phyloP scores from a whole-genome alignment of 2,113 vertebrate species.

The Typhlomys cinereus region DNA sequence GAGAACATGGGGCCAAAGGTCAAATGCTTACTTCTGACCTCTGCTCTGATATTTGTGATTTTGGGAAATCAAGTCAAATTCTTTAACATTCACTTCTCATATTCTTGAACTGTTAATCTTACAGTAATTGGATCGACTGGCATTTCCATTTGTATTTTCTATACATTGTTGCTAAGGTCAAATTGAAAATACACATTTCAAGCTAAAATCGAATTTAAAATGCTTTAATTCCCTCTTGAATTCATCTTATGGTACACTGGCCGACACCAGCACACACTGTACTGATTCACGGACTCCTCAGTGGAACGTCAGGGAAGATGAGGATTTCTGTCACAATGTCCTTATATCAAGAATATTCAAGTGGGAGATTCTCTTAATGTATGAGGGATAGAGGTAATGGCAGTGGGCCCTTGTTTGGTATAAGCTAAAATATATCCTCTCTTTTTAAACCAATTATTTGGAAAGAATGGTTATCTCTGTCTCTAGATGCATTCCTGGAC shows the following conservation, averaged over 20 bases:
- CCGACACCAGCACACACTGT: neutral
- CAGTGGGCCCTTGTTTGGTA: neutral
- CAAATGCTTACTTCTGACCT: neutral
- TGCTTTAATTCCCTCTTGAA: neutral
- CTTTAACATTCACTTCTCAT: neutral
- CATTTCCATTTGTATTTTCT: neutral
- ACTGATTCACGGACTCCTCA: neutral
- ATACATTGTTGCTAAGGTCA: neutral
- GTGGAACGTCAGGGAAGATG: neutral
- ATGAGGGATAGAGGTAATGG: neutral
- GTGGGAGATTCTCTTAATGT: neutral
- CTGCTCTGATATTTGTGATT: neutral
- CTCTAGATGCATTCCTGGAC: neutral
- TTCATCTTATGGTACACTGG: neutral
- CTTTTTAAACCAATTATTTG: constrained; percentile 35
- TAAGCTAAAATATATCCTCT: neutral
- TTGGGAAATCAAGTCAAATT: neutral
- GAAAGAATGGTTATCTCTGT: neutral
- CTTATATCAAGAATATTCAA: neutral
- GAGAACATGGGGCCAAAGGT: neutral
- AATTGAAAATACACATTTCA: constrained; percentile 15
- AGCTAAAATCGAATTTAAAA: constrained; percentile 8
- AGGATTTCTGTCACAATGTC: neutral
- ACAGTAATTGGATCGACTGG: neutral
- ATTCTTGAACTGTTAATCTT: neutral